Evolutionary conservation across 2,797 vertebrate species (phyloP).

Genomic region (Acanthopagrus latus): DNA sequence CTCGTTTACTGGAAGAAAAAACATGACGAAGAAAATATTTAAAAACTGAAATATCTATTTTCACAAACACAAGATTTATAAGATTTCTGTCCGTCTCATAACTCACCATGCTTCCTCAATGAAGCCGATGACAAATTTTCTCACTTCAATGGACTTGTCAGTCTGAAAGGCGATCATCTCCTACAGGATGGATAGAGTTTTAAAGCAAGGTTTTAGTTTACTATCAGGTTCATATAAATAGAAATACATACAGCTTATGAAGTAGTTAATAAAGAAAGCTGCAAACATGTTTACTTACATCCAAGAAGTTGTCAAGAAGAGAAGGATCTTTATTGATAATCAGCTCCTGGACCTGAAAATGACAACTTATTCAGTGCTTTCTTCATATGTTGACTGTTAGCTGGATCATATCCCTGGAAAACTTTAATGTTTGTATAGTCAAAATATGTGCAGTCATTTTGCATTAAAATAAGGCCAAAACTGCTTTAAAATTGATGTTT

Average conservation of each 20-base stretch:
- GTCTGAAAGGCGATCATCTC: slow-evolving; percentile 96
- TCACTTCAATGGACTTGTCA: slow-evolving; percentile 94
- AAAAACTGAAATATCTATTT: background rate
- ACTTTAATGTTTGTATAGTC: background rate
- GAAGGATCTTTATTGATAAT: slow-evolving; percentile 97
- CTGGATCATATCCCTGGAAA: background rate
- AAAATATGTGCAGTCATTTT: background rate
- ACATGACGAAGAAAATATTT: background rate
- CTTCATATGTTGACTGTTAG: background rate
- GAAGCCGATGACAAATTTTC: slow-evolving; percentile 95
- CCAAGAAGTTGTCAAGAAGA: slow-evolving; percentile 94
- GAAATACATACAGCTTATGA: background rate
- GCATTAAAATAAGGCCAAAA: background rate
- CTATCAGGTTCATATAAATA: background rate
- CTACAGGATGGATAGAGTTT: slow-evolving; percentile 69
- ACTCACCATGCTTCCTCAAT: slow-evolving; percentile 96
- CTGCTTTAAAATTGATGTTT: background rate
- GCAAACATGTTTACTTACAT: slow-evolving; percentile 85
- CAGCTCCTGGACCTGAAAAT: slow-evolving; percentile 91
- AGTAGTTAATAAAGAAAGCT: background rate
- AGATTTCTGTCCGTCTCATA: background rate
- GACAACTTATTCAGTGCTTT: background rate
- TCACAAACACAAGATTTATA: background rate
- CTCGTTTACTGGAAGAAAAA: slow-evolving; percentile 87
- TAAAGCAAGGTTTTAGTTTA: background rate